Evolutionary conservation across 2,888 invertebrate genomes (phyloP), one percentile per base, ranked within the genome.

Genomic region (Pegoplata infirma): DNA sequence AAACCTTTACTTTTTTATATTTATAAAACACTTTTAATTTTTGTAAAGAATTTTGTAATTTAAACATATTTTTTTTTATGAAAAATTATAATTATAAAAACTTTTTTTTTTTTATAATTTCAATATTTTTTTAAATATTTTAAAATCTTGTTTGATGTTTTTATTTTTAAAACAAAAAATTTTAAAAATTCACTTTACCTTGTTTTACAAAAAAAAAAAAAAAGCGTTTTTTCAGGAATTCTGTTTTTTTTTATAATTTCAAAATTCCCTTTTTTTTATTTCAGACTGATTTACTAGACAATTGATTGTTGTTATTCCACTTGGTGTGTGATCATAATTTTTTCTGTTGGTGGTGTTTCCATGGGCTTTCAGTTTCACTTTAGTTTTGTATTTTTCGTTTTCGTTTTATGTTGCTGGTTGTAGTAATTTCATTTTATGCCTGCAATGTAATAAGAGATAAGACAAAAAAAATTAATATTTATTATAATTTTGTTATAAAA

Each of bases 391-490:
- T 47, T 28, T 47, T 51, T 21, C n/a, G n/a, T n/a, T n/a, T n/a
- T n/a, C 49, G 46, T 61, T 58, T 63, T 32, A 49, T 49, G 51
- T 55, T 64, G 58, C 40, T 53, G 53, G 32, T 36, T 46, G 67
- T 53, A 59, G n/a, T n/a, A n/a, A 46, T 47, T 17, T 32, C n/a
- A 59, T 47, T 64, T 69, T 46, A 47, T 66, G 16, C 66, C 76
- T 76, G 71, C 23, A 76, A 76, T 32, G 64, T 69, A 49, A 56
- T 10, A 21, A 59, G 6, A 59, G 6, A 28, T 17, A 32, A 44
- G 14, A 66, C 10, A 49, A 49, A 23, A 16, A 55, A 56, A 17
- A 3, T 47, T 40, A 51, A 67, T 56, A 40, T 51, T 58, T 69
- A 59, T 59, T 51, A 21, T 44, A 69, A 51, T 49, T 51, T 10